Base-by-base conservation (phyloP, 2,888 invertebrate genomes). In the Pammene aurita region DNA sequence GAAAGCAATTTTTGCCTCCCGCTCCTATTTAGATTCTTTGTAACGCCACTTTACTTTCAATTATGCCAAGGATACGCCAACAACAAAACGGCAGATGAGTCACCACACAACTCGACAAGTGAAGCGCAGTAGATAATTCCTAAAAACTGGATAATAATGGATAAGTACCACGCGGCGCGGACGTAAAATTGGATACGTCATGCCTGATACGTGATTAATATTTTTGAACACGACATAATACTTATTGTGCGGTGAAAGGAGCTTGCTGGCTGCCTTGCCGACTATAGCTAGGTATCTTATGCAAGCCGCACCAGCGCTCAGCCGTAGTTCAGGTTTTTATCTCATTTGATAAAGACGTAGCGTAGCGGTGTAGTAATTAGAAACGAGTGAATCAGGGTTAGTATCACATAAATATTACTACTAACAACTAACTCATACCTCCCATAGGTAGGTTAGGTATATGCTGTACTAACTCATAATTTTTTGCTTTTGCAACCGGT, bases 1-100 rank as follows among this genome's bases (percentile, higher is more conserved):
- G 75, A 75, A 74, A 72, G 76, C 75, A 72, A 72, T 74, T 74
- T 71, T 72, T 41, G 41, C 67, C 67, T 48, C 60, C 48, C 56
- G 46, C 74, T 71, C 64, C 71, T 71, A 44, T 58, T 64, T 54
- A 65, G 65, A 65, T 60, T 41, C 58, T 64, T 41, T 11, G 62
- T 62, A 66, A 67, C 61, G 46, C 66, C 60, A 58, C 54, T 69
- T 73, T 71, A 67, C 67, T 66, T 73, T 76, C 73, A 72, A 73
- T 71, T 66, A 74, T 75, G 73, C 74, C 77, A 78, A 78, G 78
- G 76, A 66, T 69, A 54, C 54, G 50, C 56, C 38, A 58, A 52
- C 38, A 66, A 41, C 57, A 44, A 56, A 64, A 57, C 58, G 18
- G 34, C 14, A 18, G 52, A 68, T 68, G 63, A 64, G 63, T 68